Conservation (phyloP, 2,113 vertebrate species). For the Clupea harengus region DNA sequence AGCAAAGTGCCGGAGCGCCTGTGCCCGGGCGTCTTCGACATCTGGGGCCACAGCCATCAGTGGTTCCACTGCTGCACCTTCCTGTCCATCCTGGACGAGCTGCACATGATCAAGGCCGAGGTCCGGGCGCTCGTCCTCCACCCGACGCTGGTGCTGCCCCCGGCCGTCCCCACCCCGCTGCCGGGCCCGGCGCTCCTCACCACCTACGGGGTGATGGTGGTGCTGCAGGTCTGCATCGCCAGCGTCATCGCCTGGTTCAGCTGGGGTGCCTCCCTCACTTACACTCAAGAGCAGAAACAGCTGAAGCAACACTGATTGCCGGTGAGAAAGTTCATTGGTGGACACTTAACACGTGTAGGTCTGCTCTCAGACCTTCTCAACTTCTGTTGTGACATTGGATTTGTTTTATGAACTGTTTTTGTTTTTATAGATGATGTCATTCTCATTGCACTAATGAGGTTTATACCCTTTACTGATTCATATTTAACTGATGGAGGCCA, state of each 20-base stretch:
- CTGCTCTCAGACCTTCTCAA: background rate
- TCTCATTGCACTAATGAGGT: conserved; percentile 7
- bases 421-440: background rate
- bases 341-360: background rate
- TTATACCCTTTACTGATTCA: background rate
- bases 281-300: conserved; percentile 53
- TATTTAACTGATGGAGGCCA: background rate
- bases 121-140: conserved; percentile 64
- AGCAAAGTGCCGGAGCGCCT: conserved; percentile 75
- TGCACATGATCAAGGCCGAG: conserved; percentile 76
- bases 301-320: background rate
- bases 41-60: conserved; percentile 81
- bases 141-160: conserved; percentile 48
- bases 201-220: conserved; percentile 74
- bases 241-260: conserved; percentile 70
- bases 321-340: background rate
- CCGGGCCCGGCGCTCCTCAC: conserved; percentile 60
- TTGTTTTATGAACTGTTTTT: background rate
- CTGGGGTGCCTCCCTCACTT: conserved; percentile 62
- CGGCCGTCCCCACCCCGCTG: conserved; percentile 32
- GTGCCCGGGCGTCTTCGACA: conserved; percentile 72
- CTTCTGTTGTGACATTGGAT: background rate
- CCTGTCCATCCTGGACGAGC: conserved; percentile 75
- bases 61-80: conserved; percentile 81
- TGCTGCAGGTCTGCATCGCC: conserved; percentile 70